Base-by-base conservation (phyloP, 2,888 invertebrate species). In the Hermaeophaga mercurialis region DNA sequence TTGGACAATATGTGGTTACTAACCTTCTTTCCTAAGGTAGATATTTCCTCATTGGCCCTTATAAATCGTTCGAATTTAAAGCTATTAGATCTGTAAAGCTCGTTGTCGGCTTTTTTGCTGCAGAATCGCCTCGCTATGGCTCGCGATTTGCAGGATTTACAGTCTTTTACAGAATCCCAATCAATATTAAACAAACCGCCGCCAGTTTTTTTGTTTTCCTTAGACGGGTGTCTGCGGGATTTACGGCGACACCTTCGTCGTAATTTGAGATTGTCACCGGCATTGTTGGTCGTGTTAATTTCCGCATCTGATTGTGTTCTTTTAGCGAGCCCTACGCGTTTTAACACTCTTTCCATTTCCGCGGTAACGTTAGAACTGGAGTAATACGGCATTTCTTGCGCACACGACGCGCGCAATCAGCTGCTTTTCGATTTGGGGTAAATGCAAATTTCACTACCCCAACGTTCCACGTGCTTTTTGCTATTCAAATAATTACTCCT, bases 1-100 rank as follows among this genome's bases (percentile, higher is more conserved):
- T 11, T 22, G 19, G 14, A 26, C 15, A 15, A n/a, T 48, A n/a
- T n/a, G n/a, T n/a, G n/a, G n/a, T n/a, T n/a, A 56, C 60, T 79
- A 73, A 89, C 90, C 88, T 89, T 89, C 76, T 88, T 88, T 62
- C 84, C 85, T 64, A 82, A 74, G 33, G 76, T 76, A 17, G 76
- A 75, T 45, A 71, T 66, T 58, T 77, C 77, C 43, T 88, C 88
- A 73, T 83, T 85, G 67, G 85, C 85, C 66, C 90, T 81, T 70
- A 90, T 87, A 73, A 91, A 91, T 54, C 90, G 81, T 79, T 91
- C 91, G 76, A 91, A 91, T 80, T 91, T 91, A 81, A 91, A 91
- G 79, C 91, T 91, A 77, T 91, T 91, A 65, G 91, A 91, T 66
- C 91, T 85, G 73, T 91, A 91, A 56, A 91, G 83, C 79, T 91